Evolutionary conservation across 1,140 invertebrate genomes (phyloP).

Genomic region (Rhynchophorus ferrugineus): DNA sequence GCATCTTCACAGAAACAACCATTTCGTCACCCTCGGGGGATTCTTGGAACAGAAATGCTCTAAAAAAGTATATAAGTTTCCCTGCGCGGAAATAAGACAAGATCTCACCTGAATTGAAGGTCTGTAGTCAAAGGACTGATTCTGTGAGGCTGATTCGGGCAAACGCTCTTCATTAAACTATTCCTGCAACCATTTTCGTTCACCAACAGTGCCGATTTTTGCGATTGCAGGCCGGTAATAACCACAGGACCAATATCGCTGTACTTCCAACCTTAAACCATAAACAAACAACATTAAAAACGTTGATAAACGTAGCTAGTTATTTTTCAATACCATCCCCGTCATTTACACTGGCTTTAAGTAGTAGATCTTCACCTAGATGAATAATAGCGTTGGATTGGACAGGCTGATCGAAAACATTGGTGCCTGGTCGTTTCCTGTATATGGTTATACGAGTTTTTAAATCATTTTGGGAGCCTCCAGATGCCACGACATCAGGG

Average conservation of each 20-base stretch:
- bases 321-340: constrained; percentile 48
- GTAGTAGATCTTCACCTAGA: constrained; percentile 57
- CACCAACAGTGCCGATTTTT: constrained; percentile 46
- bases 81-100: background rate
- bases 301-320: background rate
- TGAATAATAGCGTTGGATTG: constrained; percentile 49
- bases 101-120: constrained; percentile 43
- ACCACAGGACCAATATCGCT: constrained; percentile 53
- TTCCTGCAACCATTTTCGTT: constrained; percentile 53
- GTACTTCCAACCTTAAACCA: constrained; percentile 51
- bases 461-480: constrained; percentile 50
- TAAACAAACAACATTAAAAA: constrained; percentile 1
- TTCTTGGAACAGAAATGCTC: constrained; percentile 61
- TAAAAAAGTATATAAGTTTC: constrained; percentile 14
- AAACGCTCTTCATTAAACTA: constrained; percentile 47
- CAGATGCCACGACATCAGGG: constrained; percentile 44
- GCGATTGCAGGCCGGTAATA: constrained; percentile 39
- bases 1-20: constrained; percentile 51
- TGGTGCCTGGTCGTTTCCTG: constrained; percentile 42
- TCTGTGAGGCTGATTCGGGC: constrained; percentile 46
- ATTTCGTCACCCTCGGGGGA: constrained; percentile 57
- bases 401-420: constrained; percentile 47
- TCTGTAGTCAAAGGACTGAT: constrained; percentile 42
- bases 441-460: constrained; percentile 52
- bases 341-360: constrained; percentile 50